Evolutionary conservation across 2,888 invertebrate species (phyloP).

Genomic region (Dynastes hyllus): DNA sequence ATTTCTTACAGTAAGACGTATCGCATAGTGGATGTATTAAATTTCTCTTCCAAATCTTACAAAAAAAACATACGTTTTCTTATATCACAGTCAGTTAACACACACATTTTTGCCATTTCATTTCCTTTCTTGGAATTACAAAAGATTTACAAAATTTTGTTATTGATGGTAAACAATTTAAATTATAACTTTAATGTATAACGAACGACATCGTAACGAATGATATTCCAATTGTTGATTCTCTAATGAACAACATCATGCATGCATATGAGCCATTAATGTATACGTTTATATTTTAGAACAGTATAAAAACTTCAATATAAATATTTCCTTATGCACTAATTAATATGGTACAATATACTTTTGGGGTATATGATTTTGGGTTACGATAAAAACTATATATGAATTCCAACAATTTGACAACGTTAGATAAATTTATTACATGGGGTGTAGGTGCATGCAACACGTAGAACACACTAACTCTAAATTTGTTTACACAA

Average conservation of each 20-base stretch:
- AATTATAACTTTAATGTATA: not conserved
- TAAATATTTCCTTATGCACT: conserved; percentile 39
- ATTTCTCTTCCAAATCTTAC: conserved; percentile 41
- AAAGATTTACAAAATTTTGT: conserved; percentile 9
- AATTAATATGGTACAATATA: conserved; percentile 45
- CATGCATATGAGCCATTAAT: conserved; percentile 9
- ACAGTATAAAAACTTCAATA: conserved; percentile 47
- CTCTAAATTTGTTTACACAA: conserved; percentile 35
- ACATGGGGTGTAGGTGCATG: conserved; percentile 26
- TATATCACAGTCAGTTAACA: conserved; percentile 69
- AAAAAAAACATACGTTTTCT: conserved; percentile 57
- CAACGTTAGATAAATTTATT: not conserved
- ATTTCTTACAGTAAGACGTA: conserved; percentile 43
- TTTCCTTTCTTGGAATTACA: conserved; percentile 50
- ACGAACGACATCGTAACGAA: not conserved
- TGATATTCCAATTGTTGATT: conserved; percentile 8
- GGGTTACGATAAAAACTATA: conserved; percentile 15
- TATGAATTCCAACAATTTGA: conserved; percentile 33
- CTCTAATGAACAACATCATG: conserved; percentile 37
- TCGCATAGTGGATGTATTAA: conserved; percentile 29
- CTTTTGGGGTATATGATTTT: conserved; percentile 20
- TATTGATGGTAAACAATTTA: not conserved
- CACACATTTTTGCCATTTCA: conserved; percentile 59
- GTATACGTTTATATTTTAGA: conserved; percentile 29
- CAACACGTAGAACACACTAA: conserved; percentile 36